A percentile compares a stretch with the other conserved stretches of the same genome.
These are phyloP conservation scores for Nansenia antarctica DNA, from an alignment of 2,113 vertebrate species.

Conservation along the genomic window DNA sequence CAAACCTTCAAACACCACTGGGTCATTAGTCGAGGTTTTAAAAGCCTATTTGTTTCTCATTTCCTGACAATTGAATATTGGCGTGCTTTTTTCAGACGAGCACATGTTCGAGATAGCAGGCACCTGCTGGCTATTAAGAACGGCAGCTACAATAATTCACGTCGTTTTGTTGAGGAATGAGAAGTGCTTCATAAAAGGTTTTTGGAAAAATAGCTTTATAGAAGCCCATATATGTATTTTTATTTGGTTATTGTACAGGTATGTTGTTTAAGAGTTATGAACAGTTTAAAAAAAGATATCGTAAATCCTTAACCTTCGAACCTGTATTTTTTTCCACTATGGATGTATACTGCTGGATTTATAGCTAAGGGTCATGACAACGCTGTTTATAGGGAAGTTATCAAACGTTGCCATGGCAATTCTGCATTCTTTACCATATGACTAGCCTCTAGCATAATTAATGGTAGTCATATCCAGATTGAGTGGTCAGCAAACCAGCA, in stretches of 20 bases:
- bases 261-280: background rate
- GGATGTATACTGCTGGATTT: background rate
- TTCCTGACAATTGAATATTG: slow-evolving; percentile 2
- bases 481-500: background rate
- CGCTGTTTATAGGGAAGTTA: background rate
- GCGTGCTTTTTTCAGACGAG: slow-evolving; percentile 9
- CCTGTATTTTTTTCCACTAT: background rate
- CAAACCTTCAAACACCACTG: background rate
- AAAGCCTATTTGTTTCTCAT: slow-evolving; percentile 4
- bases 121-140: slow-evolving; percentile 37
- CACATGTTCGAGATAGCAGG: slow-evolving; percentile 37
- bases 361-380: too few relatives aligned
- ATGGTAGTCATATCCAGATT: background rate
- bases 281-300: background rate
- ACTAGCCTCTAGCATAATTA: background rate
- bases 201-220: background rate
- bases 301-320: background rate
- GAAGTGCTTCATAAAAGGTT: background rate
- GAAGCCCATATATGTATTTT: background rate
- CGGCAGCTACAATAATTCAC: background rate
- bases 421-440: background rate
- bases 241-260: background rate
- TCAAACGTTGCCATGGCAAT: background rate
- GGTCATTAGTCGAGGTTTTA: background rate
- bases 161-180: background rate